Percentiles rank a stretch among this genome's conserved stretches.
These are phyloP conservation scores for Cuniculus paca DNA, from an alignment of 2,797 vertebrate species.

Conservation along the genomic window DNA sequence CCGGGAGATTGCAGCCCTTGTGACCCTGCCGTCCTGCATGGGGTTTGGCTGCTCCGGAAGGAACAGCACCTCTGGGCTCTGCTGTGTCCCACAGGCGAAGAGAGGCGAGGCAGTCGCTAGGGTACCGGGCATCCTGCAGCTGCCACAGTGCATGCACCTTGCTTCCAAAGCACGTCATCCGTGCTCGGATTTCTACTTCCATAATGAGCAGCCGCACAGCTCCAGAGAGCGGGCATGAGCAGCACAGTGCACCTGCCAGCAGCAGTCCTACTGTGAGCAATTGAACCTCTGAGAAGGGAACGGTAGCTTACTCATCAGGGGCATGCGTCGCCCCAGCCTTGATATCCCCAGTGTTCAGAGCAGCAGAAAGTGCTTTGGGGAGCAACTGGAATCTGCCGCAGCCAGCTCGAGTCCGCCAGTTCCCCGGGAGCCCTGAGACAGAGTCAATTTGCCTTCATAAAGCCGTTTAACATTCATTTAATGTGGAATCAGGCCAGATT, in stretches of 20 bases:
- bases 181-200: neutral
- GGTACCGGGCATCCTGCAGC: rapidly evolving
- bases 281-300: conserved; percentile 25
- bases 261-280: conserved; percentile 69
- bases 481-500: conserved; percentile 70
- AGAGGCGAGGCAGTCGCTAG: neutral
- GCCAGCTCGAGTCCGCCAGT: conserved; percentile 46
- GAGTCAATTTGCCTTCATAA: conserved; percentile 78
- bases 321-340: neutral
- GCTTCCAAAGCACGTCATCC: neutral
- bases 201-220: neutral
- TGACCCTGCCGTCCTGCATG: rapidly evolving
- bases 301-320: neutral
- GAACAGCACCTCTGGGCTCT: neutral
- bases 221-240: rapidly evolving
- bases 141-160: no score
- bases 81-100: neutral
- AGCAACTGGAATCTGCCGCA: conserved; percentile 7
- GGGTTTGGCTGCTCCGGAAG: neutral
- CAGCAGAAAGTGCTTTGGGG: conserved; percentile 1
- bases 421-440: conserved; percentile 63
- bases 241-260: neutral
- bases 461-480: conserved; percentile 77
- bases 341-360: neutral
- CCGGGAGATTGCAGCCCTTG: neutral